Evolutionary conservation across 2,888 invertebrate genomes (phyloP).

Genomic region (Calliopum simillimum): DNA sequence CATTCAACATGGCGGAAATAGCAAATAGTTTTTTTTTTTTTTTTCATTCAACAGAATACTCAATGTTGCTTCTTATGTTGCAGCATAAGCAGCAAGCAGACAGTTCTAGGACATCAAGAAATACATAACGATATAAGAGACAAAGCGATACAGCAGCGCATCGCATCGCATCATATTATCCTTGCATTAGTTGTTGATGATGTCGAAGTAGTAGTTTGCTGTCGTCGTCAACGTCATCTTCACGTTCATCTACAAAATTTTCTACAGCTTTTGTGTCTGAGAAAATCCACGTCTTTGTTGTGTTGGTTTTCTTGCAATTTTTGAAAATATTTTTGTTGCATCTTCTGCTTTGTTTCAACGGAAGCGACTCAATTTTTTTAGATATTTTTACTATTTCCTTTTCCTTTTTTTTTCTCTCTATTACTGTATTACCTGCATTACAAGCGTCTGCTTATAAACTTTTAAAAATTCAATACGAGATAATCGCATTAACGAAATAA

Average conservation of each 20-base stretch:
- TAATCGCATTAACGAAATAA: slow-evolving; percentile 26
- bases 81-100: neutral
- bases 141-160: slow-evolving; percentile 18
- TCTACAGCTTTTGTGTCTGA: slow-evolving; percentile 1
- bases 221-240: slow-evolving; percentile 9
- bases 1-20: slow-evolving; percentile 44
- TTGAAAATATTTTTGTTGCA: neutral
- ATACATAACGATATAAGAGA: neutral
- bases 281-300: neutral
- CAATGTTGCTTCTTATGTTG: neutral
- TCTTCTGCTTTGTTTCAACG: neutral
- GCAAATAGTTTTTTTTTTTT: slow-evolving; percentile 16
- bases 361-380: slow-evolving; percentile 14
- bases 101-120: neutral
- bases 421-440: neutral
- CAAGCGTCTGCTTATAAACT: slow-evolving; percentile 8
- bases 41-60: neutral
- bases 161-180: slow-evolving; percentile 32
- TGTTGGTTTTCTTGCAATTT: neutral
- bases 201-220: slow-evolving; percentile 30
- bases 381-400: slow-evolving; percentile 9
- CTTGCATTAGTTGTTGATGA: slow-evolving; percentile 36
- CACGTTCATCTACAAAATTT: neutral
- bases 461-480: slow-evolving; percentile 17
- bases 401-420: neutral